Evolutionary conservation across 2,797 vertebrate genomes (phyloP), one percentile per base, ranked within the genome.

Genomic region (Pristis pectinata): DNA sequence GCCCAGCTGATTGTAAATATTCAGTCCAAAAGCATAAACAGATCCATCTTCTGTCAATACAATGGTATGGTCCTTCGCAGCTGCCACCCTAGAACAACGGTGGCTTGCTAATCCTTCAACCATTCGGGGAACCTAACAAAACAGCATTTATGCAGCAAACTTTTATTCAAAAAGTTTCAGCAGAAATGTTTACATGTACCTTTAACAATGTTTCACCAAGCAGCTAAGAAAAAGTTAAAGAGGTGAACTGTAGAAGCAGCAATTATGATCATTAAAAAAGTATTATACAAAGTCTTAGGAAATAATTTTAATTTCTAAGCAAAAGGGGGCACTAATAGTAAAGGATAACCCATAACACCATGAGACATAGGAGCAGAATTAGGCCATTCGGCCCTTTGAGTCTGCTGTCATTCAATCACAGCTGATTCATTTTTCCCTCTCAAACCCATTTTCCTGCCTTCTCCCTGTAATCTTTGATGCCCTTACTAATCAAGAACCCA

Each of bases 41-140:
- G 97, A 98, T 95, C 99, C 99, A 95, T 98, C 98, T 96, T 99
- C 98, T 64, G 98, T 99, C 96, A 99, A 96, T 95, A 99, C 98
- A 96, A 99, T 97, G 0, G 99, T 99, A 96, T 99, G 99, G 97
- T 99, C 99, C 96, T 98, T 98, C 94, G 99, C 99, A 95, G 98
- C 99, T 80, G 98, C 98, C 95, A 99, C 97, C 95, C 98, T 98
- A 87, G 97, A 97, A 96, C 98, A 99, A 95, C 97, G 98, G 95
- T 99, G 98, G 95, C 97, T 97, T 96, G 96, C 96, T 93, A 99
- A 97, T 95, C 98, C 98, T 96, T 99, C 98, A 94, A 99, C 98
- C 95, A 99, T 97, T 94, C 98, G 98, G 85, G 99, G 99, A 95
- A 99, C 96, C 99, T 99, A 95, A 22, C 95, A 94, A 11, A 56